phyloP scores from a whole-genome alignment of 2,888 invertebrate species.

The Xylocampa areola region DNA sequence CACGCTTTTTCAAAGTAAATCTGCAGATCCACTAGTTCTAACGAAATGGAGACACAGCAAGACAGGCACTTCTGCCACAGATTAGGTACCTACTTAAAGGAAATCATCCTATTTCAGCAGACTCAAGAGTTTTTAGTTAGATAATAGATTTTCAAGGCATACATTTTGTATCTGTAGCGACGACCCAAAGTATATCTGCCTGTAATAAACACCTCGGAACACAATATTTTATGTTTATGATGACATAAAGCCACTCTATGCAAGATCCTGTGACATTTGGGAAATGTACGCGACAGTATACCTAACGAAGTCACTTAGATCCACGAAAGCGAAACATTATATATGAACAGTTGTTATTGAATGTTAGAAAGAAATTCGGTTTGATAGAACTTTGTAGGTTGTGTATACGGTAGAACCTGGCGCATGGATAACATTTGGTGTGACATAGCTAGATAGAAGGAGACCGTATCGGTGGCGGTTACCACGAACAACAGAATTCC shows the following conservation, averaged over 20 bases:
- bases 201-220: conserved; percentile 58
- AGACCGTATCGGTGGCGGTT: no score
- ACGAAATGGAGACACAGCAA: no score
- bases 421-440: no score
- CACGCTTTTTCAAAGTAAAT: no score
- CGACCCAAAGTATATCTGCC: conserved; percentile 22
- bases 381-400: conserved; percentile 10
- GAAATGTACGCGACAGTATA: conserved; percentile 61
- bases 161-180: conserved; percentile 1
- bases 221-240: conserved; percentile 71
- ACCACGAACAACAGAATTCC: no score
- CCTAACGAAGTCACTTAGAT: conserved; percentile 62
- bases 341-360: conserved; percentile 49
- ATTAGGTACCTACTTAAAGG: no score
- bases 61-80: no score
- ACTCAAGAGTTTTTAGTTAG: no score
- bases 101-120: no score
- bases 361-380: conserved; percentile 1
- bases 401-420: no score
- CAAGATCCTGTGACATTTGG: conserved; percentile 57
- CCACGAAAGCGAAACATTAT: conserved; percentile 55
- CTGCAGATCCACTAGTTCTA: no score
- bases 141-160: background rate
- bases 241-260: conserved; percentile 67
- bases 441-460: no score